Percentiles rank a stretch among this genome's conserved stretches.
phyloP scores from a whole-genome alignment of 2,888 invertebrate genomes.

The Chydorus sphaericus region DNA sequence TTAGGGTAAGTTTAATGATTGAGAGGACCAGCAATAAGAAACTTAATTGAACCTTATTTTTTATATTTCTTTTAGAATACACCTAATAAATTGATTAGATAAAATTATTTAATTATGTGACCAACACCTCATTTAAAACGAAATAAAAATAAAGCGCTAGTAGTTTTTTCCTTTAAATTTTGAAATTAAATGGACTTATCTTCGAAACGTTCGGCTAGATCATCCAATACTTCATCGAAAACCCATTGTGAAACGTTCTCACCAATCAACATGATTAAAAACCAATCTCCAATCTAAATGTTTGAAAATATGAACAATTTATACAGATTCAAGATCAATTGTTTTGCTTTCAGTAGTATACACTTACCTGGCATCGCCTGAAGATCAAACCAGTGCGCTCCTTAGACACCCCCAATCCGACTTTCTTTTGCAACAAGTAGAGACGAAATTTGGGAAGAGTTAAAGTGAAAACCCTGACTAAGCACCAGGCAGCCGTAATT shows the following conservation, averaged over 20 bases:
- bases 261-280: conserved; percentile 17
- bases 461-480: conserved; percentile 21
- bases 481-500: conserved; percentile 17
- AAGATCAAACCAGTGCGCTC: conserved; percentile 16
- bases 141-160: no score
- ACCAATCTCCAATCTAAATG: conserved; percentile 20
- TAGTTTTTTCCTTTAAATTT: no score
- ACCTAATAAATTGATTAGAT: no score
- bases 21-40: no score
- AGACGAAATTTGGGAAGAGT: conserved; percentile 20
- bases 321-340: no score
- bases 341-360: no score
- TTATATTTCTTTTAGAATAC: no score
- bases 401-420: conserved; percentile 34
- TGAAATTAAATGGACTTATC: not conserved
- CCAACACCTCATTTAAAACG: no score
- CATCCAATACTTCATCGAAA: conserved; percentile 18
- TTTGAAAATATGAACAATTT: no score
- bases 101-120: no score
- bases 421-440: conserved; percentile 31
- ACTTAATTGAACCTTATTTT: no score
- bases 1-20: no score
- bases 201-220: conserved; percentile 11
- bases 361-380: conserved; percentile 13
- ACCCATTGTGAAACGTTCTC: conserved; percentile 19